These are phyloP conservation scores for Ichneumon xanthorius DNA, from an alignment of 2,888 invertebrate genomes.

Conservation along the genomic window DNA sequence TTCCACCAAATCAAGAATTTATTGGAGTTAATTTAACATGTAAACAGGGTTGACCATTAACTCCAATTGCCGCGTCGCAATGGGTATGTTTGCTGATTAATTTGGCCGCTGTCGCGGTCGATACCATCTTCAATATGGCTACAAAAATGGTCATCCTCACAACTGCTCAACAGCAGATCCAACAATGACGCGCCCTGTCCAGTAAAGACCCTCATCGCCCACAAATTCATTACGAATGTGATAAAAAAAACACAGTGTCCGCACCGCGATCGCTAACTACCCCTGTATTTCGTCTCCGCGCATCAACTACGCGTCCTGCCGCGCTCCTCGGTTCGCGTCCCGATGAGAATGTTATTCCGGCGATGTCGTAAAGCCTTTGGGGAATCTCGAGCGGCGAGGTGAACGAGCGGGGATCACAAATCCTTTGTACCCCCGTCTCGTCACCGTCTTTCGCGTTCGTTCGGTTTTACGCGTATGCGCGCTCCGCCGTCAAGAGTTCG, in stretches of 20 bases:
- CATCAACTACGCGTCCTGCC: background rate
- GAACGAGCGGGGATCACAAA: constrained; percentile 4
- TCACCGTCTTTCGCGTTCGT: constrained; percentile 33
- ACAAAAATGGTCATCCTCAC: background rate
- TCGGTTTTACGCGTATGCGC: constrained; percentile 24
- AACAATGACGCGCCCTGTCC: background rate
- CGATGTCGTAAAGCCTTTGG: constrained; percentile 42
- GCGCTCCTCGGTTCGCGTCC: background rate
- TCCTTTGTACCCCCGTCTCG: constrained; percentile 2
- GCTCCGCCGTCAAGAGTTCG: constrained; percentile 42
- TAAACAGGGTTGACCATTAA: background rate
- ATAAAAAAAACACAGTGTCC: background rate
- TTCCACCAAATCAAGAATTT: background rate
- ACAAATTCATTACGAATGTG: background rate
- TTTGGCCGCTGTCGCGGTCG: background rate
- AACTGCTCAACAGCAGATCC: background rate
- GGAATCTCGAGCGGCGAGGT: constrained; percentile 36
- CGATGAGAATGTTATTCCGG: constrained; percentile 38
- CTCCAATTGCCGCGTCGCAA: background rate
- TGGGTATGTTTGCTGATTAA: background rate
- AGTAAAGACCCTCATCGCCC: background rate
- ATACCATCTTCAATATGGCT: background rate
- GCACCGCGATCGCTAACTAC: background rate
- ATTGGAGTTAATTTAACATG: background rate
- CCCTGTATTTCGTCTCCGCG: background rate